Percentiles rank a stretch among this genome's conserved stretches.
Evolutionary conservation across 2,888 invertebrate species (phyloP).

Genomic region (Brassicogethes aeneus): DNA sequence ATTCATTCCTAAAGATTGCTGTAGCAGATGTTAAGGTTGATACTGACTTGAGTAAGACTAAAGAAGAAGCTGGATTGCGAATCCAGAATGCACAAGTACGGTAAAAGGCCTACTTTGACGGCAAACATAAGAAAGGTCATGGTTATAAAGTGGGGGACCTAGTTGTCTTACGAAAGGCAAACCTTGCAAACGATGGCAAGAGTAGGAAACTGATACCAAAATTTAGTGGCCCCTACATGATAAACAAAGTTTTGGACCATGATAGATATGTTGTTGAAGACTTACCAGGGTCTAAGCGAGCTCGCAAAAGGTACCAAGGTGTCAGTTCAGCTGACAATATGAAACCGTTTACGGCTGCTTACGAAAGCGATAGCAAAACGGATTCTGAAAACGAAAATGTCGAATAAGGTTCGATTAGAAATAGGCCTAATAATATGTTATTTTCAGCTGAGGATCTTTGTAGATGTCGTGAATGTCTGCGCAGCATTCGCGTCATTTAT

Average conservation of each 20-base stretch:
- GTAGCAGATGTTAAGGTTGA: conserved; percentile 10
- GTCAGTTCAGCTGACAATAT: too few species aligned
- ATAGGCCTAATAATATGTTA: too few species aligned
- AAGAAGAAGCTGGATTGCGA: conserved; percentile 9
- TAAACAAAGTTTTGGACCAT: conserved; percentile 17
- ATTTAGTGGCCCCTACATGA: conserved; percentile 16
- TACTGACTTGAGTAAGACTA: conserved; percentile 4
- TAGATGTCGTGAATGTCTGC: too few species aligned
- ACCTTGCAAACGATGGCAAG: conserved; percentile 14
- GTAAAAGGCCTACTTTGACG: conserved; percentile 12
- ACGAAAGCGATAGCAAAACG: too few species aligned
- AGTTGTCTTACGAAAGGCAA: conserved; percentile 12
- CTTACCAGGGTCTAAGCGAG: too few species aligned
- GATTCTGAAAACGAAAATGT: too few species aligned
- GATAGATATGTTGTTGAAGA: conserved; percentile 14
- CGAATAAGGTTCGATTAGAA: too few species aligned
- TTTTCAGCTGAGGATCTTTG: too few species aligned
- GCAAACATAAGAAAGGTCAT: conserved; percentile 11
- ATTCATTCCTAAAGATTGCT: conserved; percentile 12
- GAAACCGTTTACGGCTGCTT: too few species aligned
- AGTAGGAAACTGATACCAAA: conserved; percentile 18
- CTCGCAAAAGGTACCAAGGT: too few species aligned
- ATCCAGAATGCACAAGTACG: conserved; percentile 6
- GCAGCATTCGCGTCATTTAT: too few species aligned
- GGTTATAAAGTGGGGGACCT: conserved; percentile 17